A percentile compares a stretch with the other conserved stretches of the same genome.
These are phyloP conservation scores for Gallinago nigripennis DNA, from an alignment of 2,797 vertebrate species.

Conservation along the genomic window DNA sequence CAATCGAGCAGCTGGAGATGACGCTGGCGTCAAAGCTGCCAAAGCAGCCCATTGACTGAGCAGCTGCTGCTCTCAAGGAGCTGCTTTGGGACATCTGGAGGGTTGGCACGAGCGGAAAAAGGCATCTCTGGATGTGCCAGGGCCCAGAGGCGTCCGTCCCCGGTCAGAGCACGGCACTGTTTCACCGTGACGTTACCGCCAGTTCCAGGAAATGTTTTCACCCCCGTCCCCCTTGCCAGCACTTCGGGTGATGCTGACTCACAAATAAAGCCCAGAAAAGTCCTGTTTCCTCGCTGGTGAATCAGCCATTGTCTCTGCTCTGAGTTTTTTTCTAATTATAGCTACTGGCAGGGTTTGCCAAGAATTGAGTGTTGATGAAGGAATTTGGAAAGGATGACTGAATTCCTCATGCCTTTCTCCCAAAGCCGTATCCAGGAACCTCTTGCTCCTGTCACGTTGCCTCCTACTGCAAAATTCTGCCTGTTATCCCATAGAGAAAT, in stretches of 20 bases:
- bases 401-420: constrained; percentile 45
- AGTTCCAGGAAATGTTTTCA: constrained; percentile 54
- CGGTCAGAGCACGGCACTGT: not conserved
- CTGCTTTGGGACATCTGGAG: constrained; percentile 47
- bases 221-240: not conserved
- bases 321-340: constrained; percentile 13
- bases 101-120: constrained; percentile 24
- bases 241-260: constrained; percentile 56
- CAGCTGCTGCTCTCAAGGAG: constrained; percentile 51
- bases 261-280: constrained; percentile 45
- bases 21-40: not conserved
- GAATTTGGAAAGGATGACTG: constrained; percentile 49
- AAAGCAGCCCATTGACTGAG: constrained; percentile 29
- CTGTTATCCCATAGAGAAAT: not conserved
- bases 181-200: not conserved
- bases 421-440: constrained; percentile 10
- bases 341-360: constrained; percentile 13
- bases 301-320: constrained; percentile 57
- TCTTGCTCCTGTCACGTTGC: not conserved
- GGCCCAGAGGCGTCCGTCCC: not conserved
- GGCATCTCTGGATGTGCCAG: not conserved
- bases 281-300: constrained; percentile 52
- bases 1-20: constrained; percentile 31
- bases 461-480: not conserved
- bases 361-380: constrained; percentile 21